Evolutionary conservation across 2,888 invertebrate species (phyloP).

Genomic region (Teleogryllus oceanicus): DNA sequence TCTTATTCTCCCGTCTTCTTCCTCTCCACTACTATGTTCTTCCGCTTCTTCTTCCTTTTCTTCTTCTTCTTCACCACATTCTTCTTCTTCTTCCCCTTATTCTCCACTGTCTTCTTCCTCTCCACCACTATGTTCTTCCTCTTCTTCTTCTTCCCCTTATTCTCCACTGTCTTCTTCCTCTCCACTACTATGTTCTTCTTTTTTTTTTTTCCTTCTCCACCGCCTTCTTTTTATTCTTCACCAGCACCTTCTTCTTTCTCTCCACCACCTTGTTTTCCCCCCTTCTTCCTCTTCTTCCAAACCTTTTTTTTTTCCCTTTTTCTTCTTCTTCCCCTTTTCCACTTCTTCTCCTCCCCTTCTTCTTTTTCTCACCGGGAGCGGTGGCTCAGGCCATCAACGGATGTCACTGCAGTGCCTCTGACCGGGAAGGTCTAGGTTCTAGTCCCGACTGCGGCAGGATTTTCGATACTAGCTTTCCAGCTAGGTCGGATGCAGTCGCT

Average conservation of each 20-base stretch:
- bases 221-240: conserved; percentile 30
- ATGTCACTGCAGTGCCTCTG: no score
- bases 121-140: conserved; percentile 38
- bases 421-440: no score
- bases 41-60: background rate
- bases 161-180: conserved; percentile 45
- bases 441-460: no score
- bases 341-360: no score
- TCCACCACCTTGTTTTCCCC: background rate
- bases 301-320: no score
- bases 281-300: no score
- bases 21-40: background rate
- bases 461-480: no score
- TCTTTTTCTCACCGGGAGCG: no score
- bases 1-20: background rate
- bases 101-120: background rate
- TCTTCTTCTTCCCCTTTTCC: no score
- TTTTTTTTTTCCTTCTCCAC: conserved; percentile 38
- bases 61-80: background rate
- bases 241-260: conserved; percentile 27
- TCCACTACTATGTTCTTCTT: conserved; percentile 43
- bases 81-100: background rate
- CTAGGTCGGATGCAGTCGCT: no score
- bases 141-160: conserved; percentile 42
- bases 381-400: no score